These are phyloP conservation scores for Mastacembelus armatus DNA, from an alignment of 2,797 vertebrate genomes.

Conservation along the genomic window DNA sequence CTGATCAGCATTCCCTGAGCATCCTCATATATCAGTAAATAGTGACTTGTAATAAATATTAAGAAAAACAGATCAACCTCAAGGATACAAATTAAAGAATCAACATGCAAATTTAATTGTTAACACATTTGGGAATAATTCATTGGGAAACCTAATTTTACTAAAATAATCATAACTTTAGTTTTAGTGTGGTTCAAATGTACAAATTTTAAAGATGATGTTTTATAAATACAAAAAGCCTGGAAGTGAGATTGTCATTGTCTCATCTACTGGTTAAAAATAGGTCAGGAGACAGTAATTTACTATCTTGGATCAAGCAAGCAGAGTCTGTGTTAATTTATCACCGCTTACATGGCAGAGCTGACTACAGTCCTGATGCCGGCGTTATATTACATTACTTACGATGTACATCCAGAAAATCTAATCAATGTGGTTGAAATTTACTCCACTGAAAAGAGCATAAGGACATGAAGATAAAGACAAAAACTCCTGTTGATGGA, in stretches of 20 bases:
- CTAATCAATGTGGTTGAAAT: background rate
- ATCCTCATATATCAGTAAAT: background rate
- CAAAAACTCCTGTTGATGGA: slow-evolving; percentile 13
- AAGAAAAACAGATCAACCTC: background rate
- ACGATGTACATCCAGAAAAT: slow-evolving; percentile 23
- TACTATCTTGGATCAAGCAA: slow-evolving; percentile 54
- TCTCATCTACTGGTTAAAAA: slow-evolving; percentile 41
- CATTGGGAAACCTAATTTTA: no score
- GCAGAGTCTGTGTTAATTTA: slow-evolving; percentile 44
- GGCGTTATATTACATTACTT: slow-evolving; percentile 23
- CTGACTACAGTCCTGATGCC: slow-evolving; percentile 14
- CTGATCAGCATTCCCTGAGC: background rate
- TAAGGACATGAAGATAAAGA: background rate
- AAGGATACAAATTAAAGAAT: background rate
- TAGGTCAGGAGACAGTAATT: slow-evolving; percentile 54
- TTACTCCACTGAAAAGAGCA: background rate
- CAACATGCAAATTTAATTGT: background rate
- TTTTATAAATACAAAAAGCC: slow-evolving; percentile 14
- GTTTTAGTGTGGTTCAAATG: background rate
- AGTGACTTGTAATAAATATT: background rate
- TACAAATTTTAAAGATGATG: slow-evolving; percentile 1
- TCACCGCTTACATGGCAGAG: slow-evolving; percentile 38
- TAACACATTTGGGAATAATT: no score
- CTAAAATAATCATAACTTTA: background rate
- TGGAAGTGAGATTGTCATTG: slow-evolving; percentile 9